phyloP scores from a whole-genome alignment of 1,140 invertebrate genomes.

The Diprion similis region DNA sequence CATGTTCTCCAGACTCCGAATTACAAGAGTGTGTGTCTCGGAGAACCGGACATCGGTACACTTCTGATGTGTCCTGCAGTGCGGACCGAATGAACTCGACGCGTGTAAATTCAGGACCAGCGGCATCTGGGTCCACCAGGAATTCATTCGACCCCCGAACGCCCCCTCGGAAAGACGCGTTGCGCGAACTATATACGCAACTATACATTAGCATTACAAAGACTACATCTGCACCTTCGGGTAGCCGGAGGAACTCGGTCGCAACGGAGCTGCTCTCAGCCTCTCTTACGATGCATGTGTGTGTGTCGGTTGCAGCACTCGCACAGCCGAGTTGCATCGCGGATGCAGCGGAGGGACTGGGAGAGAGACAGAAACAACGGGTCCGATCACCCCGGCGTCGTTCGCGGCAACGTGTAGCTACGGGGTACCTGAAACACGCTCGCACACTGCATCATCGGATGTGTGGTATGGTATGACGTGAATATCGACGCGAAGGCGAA shows the following conservation, averaged over 20 bases:
- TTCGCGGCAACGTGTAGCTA: no score
- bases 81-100: background rate
- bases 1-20: no score
- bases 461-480: no score
- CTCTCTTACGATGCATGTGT: background rate
- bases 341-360: conserved; percentile 18
- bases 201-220: conserved; percentile 46
- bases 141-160: conserved; percentile 25
- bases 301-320: conserved; percentile 20
- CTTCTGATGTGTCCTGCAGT: no score
- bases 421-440: no score
- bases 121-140: conserved; percentile 19
- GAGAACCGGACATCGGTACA: no score
- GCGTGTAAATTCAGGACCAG: conserved; percentile 28
- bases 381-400: no score
- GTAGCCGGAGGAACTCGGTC: conserved; percentile 23
- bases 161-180: conserved; percentile 14
- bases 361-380: conserved; percentile 27
- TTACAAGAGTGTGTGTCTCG: no score
- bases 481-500: no score
- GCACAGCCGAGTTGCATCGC: conserved; percentile 19
- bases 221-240: conserved; percentile 42
- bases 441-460: no score
- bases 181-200: conserved; percentile 29
- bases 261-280: conserved; percentile 6